These are phyloP conservation scores for Sebastes taczanowskii DNA, from an alignment of 2,797 vertebrate species.

Conservation along the genomic window DNA sequence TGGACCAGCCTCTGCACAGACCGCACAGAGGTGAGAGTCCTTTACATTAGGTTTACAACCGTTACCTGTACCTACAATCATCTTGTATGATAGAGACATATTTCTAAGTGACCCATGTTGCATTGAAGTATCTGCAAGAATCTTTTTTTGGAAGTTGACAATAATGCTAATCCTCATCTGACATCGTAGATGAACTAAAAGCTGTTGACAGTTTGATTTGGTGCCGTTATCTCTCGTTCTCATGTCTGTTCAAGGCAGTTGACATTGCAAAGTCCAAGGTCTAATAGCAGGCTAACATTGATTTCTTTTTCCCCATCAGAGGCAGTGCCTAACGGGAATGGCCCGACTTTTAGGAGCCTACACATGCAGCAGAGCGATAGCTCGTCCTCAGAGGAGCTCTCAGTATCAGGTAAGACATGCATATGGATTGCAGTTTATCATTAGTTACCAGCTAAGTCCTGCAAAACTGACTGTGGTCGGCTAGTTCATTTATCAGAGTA, in stretches of 20 bases:
- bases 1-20: slow-evolving; percentile 47
- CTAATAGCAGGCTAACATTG: not conserved
- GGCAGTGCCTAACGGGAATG: slow-evolving; percentile 44
- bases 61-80: not conserved
- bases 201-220: not conserved
- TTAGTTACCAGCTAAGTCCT: not conserved
- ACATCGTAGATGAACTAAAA: not conserved
- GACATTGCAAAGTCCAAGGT: slow-evolving; percentile 20
- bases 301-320: slow-evolving; percentile 45
- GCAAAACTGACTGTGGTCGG: not conserved
- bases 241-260: not conserved
- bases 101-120: not conserved
- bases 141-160: not conserved
- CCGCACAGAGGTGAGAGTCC: slow-evolving; percentile 68
- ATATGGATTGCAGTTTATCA: not conserved
- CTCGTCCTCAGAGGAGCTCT: slow-evolving; percentile 74
- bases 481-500: not conserved
- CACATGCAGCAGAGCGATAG: slow-evolving; percentile 61
- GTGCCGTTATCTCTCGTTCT: not conserved
- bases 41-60: not conserved
- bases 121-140: not conserved
- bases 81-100: not conserved
- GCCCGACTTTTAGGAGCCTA: slow-evolving; percentile 42
- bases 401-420: slow-evolving; percentile 61
- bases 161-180: not conserved